Conservation (phyloP, 2,888 invertebrate genomes). For the Elgonia sp. region DNA sequence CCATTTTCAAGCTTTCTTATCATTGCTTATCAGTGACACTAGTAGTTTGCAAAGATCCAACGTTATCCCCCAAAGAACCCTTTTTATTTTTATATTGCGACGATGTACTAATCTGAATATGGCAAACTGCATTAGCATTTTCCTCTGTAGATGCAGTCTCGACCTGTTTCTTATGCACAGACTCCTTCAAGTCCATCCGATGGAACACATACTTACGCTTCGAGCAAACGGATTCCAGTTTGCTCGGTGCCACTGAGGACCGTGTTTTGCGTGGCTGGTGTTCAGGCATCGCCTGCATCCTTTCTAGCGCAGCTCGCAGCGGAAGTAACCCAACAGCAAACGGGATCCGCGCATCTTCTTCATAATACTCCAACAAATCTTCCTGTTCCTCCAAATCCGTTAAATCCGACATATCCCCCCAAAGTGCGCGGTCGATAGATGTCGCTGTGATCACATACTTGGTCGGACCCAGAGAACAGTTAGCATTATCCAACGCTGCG, state of each 20-base stretch:
- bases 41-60: conserved; percentile 57
- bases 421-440: conserved; percentile 84
- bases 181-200: conserved; percentile 63
- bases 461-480: conserved; percentile 36
- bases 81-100: conserved; percentile 75
- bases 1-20: not conserved
- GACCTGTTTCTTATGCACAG: conserved; percentile 55
- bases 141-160: conserved; percentile 68
- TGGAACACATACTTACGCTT: conserved; percentile 77
- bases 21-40: conserved; percentile 59
- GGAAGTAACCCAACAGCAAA: conserved; percentile 86
- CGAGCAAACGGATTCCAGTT: conserved; percentile 78
- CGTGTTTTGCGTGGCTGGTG: conserved; percentile 87
- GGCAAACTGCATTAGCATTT: conserved; percentile 84
- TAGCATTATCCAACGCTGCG: conserved; percentile 59
- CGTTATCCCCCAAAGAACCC: conserved; percentile 40
- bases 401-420: conserved; percentile 86
- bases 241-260: conserved; percentile 84
- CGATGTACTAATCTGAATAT: conserved; percentile 84
- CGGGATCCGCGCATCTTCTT: conserved; percentile 86
- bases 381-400: conserved; percentile 77
- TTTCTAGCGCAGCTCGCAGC: conserved; percentile 85
- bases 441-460: conserved; percentile 76
- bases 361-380: conserved; percentile 78
- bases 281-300: conserved; percentile 86